A percentile compares a stretch with the other conserved stretches of the same genome.
phyloP scores from a whole-genome alignment of 1,140 invertebrate species.

The Leptinotarsa lineolata region DNA sequence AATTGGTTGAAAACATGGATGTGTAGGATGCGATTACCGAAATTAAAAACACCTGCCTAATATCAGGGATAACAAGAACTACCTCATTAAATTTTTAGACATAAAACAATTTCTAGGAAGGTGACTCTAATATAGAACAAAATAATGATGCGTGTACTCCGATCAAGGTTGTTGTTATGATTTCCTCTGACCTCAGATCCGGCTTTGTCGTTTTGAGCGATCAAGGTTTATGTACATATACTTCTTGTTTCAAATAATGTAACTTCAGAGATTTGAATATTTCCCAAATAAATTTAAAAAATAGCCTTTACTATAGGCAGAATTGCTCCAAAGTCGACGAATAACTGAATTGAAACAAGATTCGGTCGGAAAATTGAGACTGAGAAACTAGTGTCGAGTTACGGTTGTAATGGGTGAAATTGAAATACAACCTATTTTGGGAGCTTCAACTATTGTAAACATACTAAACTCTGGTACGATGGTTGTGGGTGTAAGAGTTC shows the following conservation, averaged over 20 bases:
- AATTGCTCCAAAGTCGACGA: too few species aligned
- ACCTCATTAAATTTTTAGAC: slow-evolving; percentile 13
- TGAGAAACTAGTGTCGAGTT: too few species aligned
- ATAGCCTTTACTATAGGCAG: too few species aligned
- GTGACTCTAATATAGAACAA: neutral
- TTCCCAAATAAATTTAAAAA: too few species aligned
- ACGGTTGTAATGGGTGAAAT: too few species aligned
- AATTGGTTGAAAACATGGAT: slow-evolving; percentile 23
- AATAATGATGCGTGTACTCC: neutral
- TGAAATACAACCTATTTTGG: too few species aligned
- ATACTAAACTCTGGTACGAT: too few species aligned
- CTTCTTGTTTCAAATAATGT: neutral
- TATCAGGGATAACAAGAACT: slow-evolving; percentile 3
- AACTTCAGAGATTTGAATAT: too few species aligned
- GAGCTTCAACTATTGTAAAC: too few species aligned
- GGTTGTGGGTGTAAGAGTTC: too few species aligned
- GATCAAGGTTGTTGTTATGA: slow-evolving; percentile 1
- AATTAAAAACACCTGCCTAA: slow-evolving; percentile 21
- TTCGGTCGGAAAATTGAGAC: too few species aligned
- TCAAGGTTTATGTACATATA: neutral
- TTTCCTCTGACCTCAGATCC: neutral
- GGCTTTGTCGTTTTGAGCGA: neutral
- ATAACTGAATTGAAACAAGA: too few species aligned
- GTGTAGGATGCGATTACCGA: slow-evolving; percentile 25
- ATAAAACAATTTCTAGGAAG: slow-evolving; percentile 6